Percentiles rank a stretch among this genome's conserved stretches.
Conservation (phyloP, 30 jellyfish, hydroid and myxozoan genomes). For the Aurelia coerulea region DNA sequence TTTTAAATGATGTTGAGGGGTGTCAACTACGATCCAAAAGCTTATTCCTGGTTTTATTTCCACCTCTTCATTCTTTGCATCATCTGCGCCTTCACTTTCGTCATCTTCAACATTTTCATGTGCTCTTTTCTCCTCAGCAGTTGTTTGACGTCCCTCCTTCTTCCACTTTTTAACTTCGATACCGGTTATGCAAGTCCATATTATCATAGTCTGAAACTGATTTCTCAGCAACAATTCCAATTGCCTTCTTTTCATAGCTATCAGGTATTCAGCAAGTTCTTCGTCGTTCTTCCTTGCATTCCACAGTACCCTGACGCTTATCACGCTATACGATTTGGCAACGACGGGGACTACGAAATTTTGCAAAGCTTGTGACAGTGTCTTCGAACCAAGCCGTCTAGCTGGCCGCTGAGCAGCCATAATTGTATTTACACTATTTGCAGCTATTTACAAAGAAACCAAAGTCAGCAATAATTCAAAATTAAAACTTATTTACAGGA, state of each 20-base stretch:
- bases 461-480: too few relatives aligned
- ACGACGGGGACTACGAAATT: conserved; percentile 21
- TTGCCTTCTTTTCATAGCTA: conserved; percentile 20
- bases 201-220: background rate
- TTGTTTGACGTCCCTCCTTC: background rate
- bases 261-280: conserved; percentile 5
- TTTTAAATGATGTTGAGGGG: background rate
- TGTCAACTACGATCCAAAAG: conserved; percentile 12
- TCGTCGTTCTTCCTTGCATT: conserved; percentile 1
- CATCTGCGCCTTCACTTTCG: background rate
- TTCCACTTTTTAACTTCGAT: conserved; percentile 1
- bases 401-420: conserved; percentile 23
- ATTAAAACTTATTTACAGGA: background rate
- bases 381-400: conserved; percentile 26
- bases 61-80: background rate
- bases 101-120: background rate
- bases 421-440: background rate
- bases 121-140: background rate
- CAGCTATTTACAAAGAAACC: too few relatives aligned
- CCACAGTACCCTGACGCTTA: conserved; percentile 10
- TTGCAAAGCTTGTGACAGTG: conserved; percentile 4
- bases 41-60: conserved; percentile 1
- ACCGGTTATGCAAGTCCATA: conserved; percentile 16
- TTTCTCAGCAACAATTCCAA: background rate
- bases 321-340: background rate